phyloP scores from a whole-genome alignment of 2,888 invertebrate genomes.

The Exephanes ischioxanthus region DNA sequence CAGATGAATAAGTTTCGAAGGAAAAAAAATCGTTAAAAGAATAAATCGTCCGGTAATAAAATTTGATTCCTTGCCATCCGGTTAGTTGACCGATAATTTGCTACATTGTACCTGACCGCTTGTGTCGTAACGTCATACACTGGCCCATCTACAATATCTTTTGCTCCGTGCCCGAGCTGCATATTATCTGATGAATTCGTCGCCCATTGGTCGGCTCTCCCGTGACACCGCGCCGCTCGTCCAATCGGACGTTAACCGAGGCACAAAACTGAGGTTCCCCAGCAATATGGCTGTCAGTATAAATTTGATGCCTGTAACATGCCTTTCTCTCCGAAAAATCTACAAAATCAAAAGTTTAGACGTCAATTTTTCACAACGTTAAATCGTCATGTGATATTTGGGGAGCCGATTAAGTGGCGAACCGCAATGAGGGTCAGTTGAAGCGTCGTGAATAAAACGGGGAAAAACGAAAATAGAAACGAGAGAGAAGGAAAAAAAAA shows the following conservation, averaged over 20 bases:
- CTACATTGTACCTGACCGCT: conserved; percentile 73
- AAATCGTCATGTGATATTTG: conserved; percentile 86
- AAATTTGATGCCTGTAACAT: conserved; percentile 96
- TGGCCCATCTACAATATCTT: background rate
- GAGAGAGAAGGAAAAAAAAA: background rate
- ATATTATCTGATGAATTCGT: conserved; percentile 1
- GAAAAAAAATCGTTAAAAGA: background rate
- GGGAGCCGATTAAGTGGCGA: conserved; percentile 86
- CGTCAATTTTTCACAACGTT: conserved; percentile 86
- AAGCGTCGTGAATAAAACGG: conserved; percentile 79
- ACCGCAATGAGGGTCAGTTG: conserved; percentile 86
- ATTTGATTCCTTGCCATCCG: background rate
- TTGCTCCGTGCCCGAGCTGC: background rate
- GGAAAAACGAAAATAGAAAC: background rate
- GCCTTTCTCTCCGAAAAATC: conserved; percentile 93
- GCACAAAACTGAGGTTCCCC: conserved; percentile 94
- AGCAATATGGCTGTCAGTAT: conserved; percentile 99
- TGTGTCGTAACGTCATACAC: background rate
- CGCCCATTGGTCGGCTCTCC: conserved; percentile 1
- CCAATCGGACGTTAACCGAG: conserved; percentile 90
- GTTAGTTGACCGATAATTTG: background rate
- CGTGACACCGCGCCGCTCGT: background rate
- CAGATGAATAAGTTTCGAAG: background rate
- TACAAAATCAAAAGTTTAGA: conserved; percentile 87
- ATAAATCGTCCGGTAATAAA: background rate